phyloP scores from a whole-genome alignment of 2,797 vertebrate genomes.

The Ceyx erithaca region DNA sequence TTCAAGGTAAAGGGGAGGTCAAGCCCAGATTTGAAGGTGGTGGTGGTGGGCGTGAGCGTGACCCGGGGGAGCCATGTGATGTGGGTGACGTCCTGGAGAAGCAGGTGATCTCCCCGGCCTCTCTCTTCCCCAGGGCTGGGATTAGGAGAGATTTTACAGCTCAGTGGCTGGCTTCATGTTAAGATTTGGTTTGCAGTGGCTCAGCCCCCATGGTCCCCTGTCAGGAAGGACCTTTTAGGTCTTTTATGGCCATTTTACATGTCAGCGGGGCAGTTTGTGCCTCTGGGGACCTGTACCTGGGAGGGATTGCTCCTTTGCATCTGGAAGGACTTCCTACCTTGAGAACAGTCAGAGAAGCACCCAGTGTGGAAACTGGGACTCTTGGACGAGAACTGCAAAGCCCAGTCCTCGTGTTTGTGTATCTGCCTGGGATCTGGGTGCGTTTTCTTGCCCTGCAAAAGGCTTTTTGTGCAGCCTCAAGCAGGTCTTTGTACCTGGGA shows the following conservation, averaged over 20 bases:
- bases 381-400: rapidly evolving
- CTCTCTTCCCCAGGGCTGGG: constrained; percentile 25
- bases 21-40: constrained; percentile 61
- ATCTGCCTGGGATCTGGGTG: rapidly evolving
- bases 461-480: not conserved
- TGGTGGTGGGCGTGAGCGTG: not conserved
- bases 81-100: not conserved
- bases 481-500: not conserved
- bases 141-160: constrained; percentile 67
- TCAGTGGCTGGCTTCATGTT: not conserved
- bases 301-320: not conserved
- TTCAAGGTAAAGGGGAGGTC: constrained; percentile 61
- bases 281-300: not conserved
- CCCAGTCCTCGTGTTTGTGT: not conserved
- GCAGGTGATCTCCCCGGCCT: constrained; percentile 35
- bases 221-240: not conserved
- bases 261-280: not conserved
- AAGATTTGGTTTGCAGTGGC: not conserved
- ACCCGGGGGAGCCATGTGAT: constrained; percentile 51
- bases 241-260: not conserved
- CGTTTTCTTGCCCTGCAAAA: not conserved
- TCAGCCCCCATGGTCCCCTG: not conserved
- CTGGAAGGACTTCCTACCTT: not conserved
- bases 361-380: not conserved
- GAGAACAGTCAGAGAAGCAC: not conserved